Percentiles rank a stretch among this genome's conserved stretches.
These are phyloP conservation scores for Podarcis lilfordi DNA, from an alignment of 2,797 vertebrate genomes.

Conservation along the genomic window DNA sequence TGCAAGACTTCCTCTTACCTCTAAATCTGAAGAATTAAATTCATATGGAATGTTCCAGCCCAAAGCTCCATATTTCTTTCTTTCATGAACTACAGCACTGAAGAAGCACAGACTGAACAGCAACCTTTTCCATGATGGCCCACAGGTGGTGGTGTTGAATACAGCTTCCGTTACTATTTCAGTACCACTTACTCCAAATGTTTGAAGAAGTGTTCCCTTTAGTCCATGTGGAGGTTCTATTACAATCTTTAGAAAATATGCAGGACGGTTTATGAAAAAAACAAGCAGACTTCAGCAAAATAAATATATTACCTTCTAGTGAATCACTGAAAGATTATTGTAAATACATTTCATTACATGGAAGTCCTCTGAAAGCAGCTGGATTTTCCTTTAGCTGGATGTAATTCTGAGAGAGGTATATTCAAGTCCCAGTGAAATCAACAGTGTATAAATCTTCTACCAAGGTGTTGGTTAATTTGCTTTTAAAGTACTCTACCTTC, in stretches of 20 bases:
- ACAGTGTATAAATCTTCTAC: not conserved
- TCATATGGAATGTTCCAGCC: constrained; percentile 76
- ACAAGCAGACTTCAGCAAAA: not conserved
- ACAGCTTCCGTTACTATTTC: constrained; percentile 66
- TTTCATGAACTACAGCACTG: constrained; percentile 72
- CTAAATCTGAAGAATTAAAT: constrained; percentile 73
- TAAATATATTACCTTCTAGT: not conserved
- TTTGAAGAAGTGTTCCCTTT: constrained; percentile 73
- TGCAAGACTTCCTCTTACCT: constrained; percentile 60
- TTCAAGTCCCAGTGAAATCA: not conserved
- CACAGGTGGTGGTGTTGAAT: constrained; percentile 55
- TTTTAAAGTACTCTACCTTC: not conserved
- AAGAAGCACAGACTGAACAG: constrained; percentile 75
- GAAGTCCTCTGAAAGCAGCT: not conserved
- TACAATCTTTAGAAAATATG: constrained; percentile 61
- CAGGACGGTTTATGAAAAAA: not conserved
- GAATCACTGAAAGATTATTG: not conserved
- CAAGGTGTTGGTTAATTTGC: not conserved
- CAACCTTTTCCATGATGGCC: constrained; percentile 72
- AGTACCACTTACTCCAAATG: constrained; percentile 58
- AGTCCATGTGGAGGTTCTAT: constrained; percentile 71
- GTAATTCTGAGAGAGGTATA: no score
- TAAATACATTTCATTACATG: not conserved
- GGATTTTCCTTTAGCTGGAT: not conserved
- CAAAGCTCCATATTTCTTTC: constrained; percentile 69